Conservation (phyloP, 1,140 invertebrate genomes). For the Nylanderia fulva region DNA sequence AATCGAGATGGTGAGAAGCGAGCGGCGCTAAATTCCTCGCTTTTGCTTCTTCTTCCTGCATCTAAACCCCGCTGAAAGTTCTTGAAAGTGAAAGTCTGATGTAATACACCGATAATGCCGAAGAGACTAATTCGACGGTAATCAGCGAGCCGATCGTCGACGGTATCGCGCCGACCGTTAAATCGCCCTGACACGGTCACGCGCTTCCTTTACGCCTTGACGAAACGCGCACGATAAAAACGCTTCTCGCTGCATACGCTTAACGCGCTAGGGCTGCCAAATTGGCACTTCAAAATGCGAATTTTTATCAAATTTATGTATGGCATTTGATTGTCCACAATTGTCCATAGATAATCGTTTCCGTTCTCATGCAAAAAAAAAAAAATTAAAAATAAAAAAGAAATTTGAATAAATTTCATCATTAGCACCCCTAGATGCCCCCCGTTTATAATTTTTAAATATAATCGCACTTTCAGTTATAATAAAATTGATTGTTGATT, state of each 20-base stretch:
- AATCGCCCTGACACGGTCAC: not conserved
- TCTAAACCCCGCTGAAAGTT: not conserved
- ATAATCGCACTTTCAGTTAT: no score
- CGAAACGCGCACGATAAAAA: not conserved
- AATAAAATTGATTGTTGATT: no score
- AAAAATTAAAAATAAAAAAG: no score
- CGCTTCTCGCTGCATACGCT: not conserved
- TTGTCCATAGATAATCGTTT: no score
- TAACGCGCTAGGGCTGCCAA: no score
- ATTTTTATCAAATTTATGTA: no score
- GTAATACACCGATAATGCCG: slow-evolving; percentile 25
- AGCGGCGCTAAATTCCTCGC: not conserved
- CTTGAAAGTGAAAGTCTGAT: slow-evolving; percentile 30
- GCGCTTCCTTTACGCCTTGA: not conserved
- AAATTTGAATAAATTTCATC: no score
- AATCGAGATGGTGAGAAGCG: not conserved
- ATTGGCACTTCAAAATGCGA: no score
- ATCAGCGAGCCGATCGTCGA: slow-evolving; percentile 21
- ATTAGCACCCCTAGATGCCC: no score
- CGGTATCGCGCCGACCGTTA: slow-evolving; percentile 4
- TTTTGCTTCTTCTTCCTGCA: not conserved
- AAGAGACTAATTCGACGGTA: slow-evolving; percentile 39
- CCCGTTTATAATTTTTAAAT: no score
- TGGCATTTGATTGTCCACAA: no score
- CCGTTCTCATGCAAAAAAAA: no score